A percentile compares a stretch with the other conserved stretches of the same genome.
Conservation (phyloP, 2,888 invertebrate species). For the Hirtodrosophila trivittata region DNA sequence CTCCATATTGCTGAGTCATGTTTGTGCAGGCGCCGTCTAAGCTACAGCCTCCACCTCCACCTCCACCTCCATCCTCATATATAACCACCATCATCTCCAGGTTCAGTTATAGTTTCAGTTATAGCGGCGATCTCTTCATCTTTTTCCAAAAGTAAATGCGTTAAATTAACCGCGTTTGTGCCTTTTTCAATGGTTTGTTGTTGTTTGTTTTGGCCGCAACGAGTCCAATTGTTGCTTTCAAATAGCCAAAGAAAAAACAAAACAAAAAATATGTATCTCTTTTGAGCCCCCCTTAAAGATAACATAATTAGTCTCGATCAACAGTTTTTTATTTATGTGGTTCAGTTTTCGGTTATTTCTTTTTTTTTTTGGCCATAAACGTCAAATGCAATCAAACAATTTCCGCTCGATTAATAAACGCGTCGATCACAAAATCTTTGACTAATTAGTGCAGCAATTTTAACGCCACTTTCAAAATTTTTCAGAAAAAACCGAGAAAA, state of each 20-base stretch:
- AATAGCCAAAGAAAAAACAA: constrained; percentile 16
- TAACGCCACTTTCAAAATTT: constrained; percentile 37
- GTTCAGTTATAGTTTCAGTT: constrained; percentile 9
- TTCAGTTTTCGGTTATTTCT: background rate
- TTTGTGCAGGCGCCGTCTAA: constrained; percentile 53
- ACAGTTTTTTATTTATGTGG: constrained; percentile 2
- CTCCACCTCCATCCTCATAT: constrained; percentile 18
- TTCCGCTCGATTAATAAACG: constrained; percentile 72
- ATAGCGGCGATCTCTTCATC: constrained; percentile 33
- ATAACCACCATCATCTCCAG: constrained; percentile 14
- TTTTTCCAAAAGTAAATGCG: constrained; percentile 66
- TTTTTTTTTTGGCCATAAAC: constrained; percentile 40
- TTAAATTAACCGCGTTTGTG: constrained; percentile 79
- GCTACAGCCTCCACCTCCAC: constrained; percentile 8
- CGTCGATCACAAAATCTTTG: constrained; percentile 39
- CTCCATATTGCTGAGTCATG: constrained; percentile 58
- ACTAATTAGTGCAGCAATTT: constrained; percentile 67
- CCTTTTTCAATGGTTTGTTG: constrained; percentile 22
- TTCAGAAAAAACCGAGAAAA: constrained; percentile 1
- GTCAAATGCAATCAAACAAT: constrained; percentile 65
- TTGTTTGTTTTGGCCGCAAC: constrained; percentile 34
- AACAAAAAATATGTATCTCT: background rate
- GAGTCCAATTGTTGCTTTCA: constrained; percentile 51
- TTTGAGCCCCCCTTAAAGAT: constrained; percentile 30
- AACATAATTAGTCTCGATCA: constrained; percentile 48